Evolutionary conservation across 2,113 vertebrate species (phyloP).

Genomic region (Platycercus adscitus): DNA sequence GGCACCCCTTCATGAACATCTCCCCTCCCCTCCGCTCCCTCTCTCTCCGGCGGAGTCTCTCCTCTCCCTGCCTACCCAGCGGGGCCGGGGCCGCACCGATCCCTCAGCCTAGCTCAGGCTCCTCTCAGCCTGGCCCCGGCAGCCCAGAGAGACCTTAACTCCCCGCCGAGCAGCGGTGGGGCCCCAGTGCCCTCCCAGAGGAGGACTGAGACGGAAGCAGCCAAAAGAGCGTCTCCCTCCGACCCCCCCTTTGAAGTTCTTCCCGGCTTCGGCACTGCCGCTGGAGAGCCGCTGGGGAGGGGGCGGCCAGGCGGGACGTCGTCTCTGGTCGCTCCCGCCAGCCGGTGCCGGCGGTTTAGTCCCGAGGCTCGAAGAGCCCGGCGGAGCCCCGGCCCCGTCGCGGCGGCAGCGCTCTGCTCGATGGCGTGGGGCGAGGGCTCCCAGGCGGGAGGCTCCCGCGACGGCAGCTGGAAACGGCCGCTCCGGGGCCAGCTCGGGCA

Average conservation of each 20-base stretch:
- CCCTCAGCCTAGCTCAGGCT: neutral
- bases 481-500: neutral
- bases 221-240: neutral
- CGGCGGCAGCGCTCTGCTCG: neutral
- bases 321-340: neutral
- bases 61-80: neutral
- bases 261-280: neutral
- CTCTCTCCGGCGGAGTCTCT: neutral
- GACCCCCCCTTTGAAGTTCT: neutral
- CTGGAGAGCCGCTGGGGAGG: neutral
- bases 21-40: neutral
- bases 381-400: neutral
- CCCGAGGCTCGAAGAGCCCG: neutral
- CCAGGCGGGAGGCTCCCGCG: neutral
- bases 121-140: neutral
- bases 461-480: neutral
- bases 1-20: conserved; percentile 65
- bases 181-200: neutral
- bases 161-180: neutral
- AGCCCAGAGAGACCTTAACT: neutral
- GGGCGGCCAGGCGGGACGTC: neutral
- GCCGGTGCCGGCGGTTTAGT: neutral
- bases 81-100: neutral
- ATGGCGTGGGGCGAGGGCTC: neutral
- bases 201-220: neutral